Evolutionary conservation across 1,140 invertebrate species (phyloP).

Genomic region (Zaprionus vittiger): DNA sequence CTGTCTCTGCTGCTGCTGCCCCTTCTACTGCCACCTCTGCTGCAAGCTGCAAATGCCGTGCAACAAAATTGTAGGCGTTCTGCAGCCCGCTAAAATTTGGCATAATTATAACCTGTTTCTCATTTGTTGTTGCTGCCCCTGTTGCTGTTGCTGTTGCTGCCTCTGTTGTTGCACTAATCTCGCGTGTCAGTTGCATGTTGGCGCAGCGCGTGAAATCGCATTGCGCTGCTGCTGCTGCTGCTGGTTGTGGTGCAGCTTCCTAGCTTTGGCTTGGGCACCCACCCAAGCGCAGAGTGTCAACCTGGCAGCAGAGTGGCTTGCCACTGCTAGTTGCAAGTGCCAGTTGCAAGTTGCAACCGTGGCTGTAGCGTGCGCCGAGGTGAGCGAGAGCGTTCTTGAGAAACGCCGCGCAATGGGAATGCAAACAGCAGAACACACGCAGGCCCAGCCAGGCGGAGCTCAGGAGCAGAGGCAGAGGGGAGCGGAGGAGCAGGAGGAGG

Average conservation of each 20-base stretch:
- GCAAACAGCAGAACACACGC: slow-evolving; percentile 77
- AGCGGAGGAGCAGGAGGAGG: not conserved
- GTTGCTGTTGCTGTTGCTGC: slow-evolving; percentile 35
- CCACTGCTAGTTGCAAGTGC: slow-evolving; percentile 12
- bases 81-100: slow-evolving; percentile 39
- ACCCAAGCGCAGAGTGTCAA: slow-evolving; percentile 71
- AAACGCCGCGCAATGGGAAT: slow-evolving; percentile 52
- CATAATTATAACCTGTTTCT: slow-evolving; percentile 72
- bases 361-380: slow-evolving; percentile 56
- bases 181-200: slow-evolving; percentile 60
- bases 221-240: not conserved
- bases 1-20: too few relatives aligned
- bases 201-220: slow-evolving; percentile 64
- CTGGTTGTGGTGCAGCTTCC: slow-evolving; percentile 33
- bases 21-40: not conserved
- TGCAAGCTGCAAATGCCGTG: not conserved
- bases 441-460: slow-evolving; percentile 60
- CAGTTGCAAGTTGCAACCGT: slow-evolving; percentile 13
- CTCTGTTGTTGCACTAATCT: slow-evolving; percentile 49
- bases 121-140: slow-evolving; percentile 32
- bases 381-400: slow-evolving; percentile 66
- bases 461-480: not conserved
- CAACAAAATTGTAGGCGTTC: slow-evolving; percentile 52
- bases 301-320: slow-evolving; percentile 18
- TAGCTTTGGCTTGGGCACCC: slow-evolving; percentile 40